These are phyloP conservation scores for Chaenocephalus aceratus DNA, from an alignment of 2,113 vertebrate genomes.

Conservation along the genomic window DNA sequence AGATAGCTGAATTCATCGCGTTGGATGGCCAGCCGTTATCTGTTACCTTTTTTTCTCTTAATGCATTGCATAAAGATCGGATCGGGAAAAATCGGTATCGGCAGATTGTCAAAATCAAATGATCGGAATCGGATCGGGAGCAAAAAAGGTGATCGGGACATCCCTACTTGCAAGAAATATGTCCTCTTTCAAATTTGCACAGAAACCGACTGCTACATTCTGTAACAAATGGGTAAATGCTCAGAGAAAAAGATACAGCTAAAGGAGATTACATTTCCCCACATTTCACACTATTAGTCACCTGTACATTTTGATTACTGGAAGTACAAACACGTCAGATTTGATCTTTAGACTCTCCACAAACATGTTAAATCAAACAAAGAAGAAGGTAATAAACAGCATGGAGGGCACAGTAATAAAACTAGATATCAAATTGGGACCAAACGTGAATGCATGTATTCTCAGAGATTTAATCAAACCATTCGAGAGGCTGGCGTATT, in stretches of 20 bases:
- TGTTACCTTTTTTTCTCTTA: too few relatives aligned
- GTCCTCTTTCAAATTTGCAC: not conserved
- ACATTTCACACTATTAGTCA: conserved; percentile 28
- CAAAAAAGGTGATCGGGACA: too few relatives aligned
- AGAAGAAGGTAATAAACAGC: conserved; percentile 19
- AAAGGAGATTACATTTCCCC: not conserved
- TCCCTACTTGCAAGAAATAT: not conserved
- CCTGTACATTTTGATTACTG: conserved; percentile 2
- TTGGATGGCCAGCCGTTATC: too few relatives aligned
- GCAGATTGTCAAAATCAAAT: too few relatives aligned
- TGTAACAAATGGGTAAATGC: conserved; percentile 20
- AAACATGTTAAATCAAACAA: conserved; percentile 47
- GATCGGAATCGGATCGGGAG: too few relatives aligned
- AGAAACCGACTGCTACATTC: not conserved
- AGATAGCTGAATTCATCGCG: too few relatives aligned
- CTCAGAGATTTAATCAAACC: not conserved
- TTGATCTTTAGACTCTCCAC: conserved; percentile 66
- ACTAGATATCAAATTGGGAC: not conserved
- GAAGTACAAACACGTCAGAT: not conserved
- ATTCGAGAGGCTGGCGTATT: not conserved
- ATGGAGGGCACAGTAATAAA: not conserved
- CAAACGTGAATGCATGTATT: conserved; percentile 1
- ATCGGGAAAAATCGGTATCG: too few relatives aligned
- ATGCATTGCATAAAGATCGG: too few relatives aligned
- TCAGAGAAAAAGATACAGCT: not conserved